phyloP scores from a whole-genome alignment of 2,113 vertebrate species.

The Crypturellus undulatus region DNA sequence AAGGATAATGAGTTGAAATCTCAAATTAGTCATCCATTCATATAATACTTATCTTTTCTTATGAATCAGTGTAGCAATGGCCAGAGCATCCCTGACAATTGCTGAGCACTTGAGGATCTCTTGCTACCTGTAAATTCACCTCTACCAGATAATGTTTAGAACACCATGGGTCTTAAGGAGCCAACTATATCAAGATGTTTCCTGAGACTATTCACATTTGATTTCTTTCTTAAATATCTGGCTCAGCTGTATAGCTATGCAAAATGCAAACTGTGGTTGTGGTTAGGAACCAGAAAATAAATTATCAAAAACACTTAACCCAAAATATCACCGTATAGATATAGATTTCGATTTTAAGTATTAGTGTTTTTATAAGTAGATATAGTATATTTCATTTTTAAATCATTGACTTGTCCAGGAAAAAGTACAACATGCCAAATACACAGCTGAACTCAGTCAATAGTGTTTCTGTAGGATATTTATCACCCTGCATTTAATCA shows the following conservation, averaged over 20 bases:
- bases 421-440: background rate
- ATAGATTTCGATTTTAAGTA: background rate
- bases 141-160: background rate
- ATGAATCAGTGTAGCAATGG: background rate
- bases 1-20: background rate
- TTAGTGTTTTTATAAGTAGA: background rate
- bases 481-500: background rate
- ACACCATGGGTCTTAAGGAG: background rate
- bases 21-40: background rate
- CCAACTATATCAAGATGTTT: background rate
- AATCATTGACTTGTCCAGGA: background rate
- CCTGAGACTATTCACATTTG: background rate
- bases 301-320: background rate
- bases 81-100: background rate
- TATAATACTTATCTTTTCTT: background rate
- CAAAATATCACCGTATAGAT: background rate
- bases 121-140: background rate
- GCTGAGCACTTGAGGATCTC: accelerated
- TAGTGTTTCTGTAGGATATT: background rate
- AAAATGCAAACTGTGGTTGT: background rate
- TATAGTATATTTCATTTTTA: background rate
- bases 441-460: background rate
- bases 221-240: background rate
- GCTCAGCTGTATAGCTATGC: background rate
- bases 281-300: background rate